phyloP scores from a whole-genome alignment of 2,113 vertebrate genomes.

The Hystrix brachyura region DNA sequence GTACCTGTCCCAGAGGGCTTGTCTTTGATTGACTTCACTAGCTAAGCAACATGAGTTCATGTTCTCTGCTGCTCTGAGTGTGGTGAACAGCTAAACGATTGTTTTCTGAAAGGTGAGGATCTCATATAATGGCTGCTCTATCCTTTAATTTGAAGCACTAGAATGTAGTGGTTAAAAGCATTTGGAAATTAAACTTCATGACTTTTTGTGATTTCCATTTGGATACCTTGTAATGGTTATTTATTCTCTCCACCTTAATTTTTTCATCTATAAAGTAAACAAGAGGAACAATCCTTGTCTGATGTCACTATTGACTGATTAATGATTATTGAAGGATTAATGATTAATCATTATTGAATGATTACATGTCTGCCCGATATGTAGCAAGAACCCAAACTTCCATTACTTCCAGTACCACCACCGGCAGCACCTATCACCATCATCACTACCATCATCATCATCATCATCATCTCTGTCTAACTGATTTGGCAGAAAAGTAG shows the following conservation, averaged over 20 bases:
- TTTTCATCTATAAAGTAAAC: constrained; percentile 25
- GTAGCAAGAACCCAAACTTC: not conserved
- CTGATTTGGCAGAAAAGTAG: not conserved
- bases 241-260: not conserved
- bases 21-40: not conserved
- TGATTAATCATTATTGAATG: not conserved
- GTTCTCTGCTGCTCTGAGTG: not conserved
- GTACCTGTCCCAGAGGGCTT: not conserved
- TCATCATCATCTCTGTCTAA: not conserved
- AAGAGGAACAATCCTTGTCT: not conserved
- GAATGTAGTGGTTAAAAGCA: not conserved
- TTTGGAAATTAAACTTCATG: not conserved
- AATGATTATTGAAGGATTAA: not conserved
- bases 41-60: not conserved
- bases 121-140: not conserved
- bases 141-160: not conserved
- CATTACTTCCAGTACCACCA: not conserved
- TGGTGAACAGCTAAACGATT: not conserved
- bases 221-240: not conserved
- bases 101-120: constrained; percentile 21
- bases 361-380: not conserved
- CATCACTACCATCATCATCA: not conserved
- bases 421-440: not conserved
- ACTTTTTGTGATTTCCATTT: not conserved
- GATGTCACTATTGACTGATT: not conserved